Evolutionary conservation across 2,888 invertebrate genomes (phyloP).

Genomic region (Leptothorax acervorum): DNA sequence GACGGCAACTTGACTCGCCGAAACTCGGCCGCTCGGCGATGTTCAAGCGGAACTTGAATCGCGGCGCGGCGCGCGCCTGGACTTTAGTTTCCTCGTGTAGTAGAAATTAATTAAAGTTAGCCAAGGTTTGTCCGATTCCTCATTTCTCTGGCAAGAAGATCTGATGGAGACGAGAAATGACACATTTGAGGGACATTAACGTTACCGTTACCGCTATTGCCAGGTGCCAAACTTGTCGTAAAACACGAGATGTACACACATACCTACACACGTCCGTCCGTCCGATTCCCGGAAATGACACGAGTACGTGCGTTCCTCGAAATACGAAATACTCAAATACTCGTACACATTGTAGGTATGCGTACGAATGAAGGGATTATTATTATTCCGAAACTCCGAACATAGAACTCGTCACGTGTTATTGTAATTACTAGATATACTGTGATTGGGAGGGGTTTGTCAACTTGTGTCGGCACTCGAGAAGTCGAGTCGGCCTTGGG

Average conservation of each 20-base stretch:
- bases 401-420: conserved; percentile 36
- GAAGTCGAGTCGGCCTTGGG: conserved; percentile 61
- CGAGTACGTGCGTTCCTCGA: background rate
- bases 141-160: background rate
- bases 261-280: background rate
- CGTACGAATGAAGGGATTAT: conserved; percentile 49
- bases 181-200: background rate
- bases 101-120: background rate
- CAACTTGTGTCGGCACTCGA: conserved; percentile 56
- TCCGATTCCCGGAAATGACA: conserved; percentile 20
- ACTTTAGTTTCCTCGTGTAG: too few relatives aligned
- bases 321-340: background rate
- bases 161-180: background rate
- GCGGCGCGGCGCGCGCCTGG: background rate
- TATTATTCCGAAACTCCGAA: conserved; percentile 45
- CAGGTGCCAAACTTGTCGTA: background rate
- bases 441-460: conserved; percentile 50
- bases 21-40: too few relatives aligned
- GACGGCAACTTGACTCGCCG: background rate
- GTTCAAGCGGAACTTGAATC: background rate
- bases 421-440: conserved; percentile 39
- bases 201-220: background rate
- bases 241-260: background rate
- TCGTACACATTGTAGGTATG: background rate
- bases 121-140: background rate